Conservation (phyloP, 64 coral and sea anemone species). For the Actinia equina region DNA sequence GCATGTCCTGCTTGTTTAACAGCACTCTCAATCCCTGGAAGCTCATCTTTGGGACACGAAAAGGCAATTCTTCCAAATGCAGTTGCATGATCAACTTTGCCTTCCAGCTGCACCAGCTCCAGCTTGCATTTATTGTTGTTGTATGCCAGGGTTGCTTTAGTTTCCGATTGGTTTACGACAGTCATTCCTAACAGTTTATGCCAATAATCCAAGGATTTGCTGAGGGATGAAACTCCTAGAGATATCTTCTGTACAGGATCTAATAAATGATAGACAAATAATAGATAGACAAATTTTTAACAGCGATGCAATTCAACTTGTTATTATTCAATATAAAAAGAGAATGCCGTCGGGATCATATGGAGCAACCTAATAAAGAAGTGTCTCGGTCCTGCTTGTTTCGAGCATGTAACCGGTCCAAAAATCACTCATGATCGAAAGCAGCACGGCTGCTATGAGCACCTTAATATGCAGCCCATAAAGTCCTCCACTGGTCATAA, state of each 20-base stretch:
- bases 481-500: too few species aligned
- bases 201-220: slow-evolving; percentile 80
- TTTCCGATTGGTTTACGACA: slow-evolving; percentile 59
- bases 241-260: slow-evolving; percentile 83
- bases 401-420: too few species aligned
- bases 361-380: too few species aligned
- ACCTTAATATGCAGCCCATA: too few species aligned
- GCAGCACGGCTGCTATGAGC: too few species aligned
- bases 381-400: too few species aligned
- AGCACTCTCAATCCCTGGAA: slow-evolving; percentile 56
- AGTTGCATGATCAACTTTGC: slow-evolving; percentile 74
- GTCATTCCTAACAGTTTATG: slow-evolving; percentile 70
- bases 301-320: not conserved
- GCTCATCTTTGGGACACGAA: slow-evolving; percentile 70
- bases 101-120: slow-evolving; percentile 65
- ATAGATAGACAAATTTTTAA: not conserved
- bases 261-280: slow-evolving; percentile 25
- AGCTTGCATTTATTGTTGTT: slow-evolving; percentile 70
- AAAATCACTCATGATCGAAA: too few species aligned
- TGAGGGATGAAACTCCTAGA: slow-evolving; percentile 75
- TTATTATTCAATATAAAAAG: too few species aligned
- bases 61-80: slow-evolving; percentile 98
- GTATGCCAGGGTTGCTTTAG: slow-evolving; percentile 64
- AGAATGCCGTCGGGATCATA: too few species aligned
- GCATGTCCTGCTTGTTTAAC: slow-evolving; percentile 59